Percentiles rank a stretch among this genome's conserved stretches.
Evolutionary conservation across 2,797 vertebrate species (phyloP).

Genomic region (Carcharodon carcharias): DNA sequence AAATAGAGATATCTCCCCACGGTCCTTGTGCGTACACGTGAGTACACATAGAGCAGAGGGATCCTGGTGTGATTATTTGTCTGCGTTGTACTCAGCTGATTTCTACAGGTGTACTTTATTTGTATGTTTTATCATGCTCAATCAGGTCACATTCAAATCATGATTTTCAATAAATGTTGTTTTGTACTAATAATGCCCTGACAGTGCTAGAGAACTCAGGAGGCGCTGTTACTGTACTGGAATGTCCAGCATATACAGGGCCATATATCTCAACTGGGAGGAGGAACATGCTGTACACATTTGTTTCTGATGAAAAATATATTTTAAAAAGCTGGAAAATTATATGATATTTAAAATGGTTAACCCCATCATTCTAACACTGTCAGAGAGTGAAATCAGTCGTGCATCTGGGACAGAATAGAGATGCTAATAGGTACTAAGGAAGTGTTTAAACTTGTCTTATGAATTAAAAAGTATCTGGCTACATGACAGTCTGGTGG

Average conservation of each 20-base stretch:
- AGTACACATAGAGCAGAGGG: background rate
- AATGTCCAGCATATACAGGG: background rate
- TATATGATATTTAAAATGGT: background rate
- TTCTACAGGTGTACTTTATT: background rate
- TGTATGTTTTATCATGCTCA: background rate
- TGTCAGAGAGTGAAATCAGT: background rate
- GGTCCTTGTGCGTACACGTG: background rate
- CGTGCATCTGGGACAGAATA: background rate
- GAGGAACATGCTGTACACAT: background rate
- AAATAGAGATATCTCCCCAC: background rate
- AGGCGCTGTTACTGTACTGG: no score
- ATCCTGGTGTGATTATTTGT: background rate
- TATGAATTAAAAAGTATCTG: background rate
- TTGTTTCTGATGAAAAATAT: background rate
- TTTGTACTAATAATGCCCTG: background rate
- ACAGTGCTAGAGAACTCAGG: background rate
- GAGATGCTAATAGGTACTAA: background rate
- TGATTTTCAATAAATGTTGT: background rate
- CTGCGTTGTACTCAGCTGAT: background rate
- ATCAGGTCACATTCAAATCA: background rate
- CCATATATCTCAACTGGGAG: background rate
- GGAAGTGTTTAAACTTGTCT: background rate
- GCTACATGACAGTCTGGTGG: background rate
- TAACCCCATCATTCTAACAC: background rate
- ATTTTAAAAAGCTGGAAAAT: background rate